Percentiles rank a stretch among this genome's conserved stretches.
These are phyloP conservation scores for Drosophila nr. medialis DNA, from an alignment of 2,888 invertebrate species.

Conservation along the genomic window DNA sequence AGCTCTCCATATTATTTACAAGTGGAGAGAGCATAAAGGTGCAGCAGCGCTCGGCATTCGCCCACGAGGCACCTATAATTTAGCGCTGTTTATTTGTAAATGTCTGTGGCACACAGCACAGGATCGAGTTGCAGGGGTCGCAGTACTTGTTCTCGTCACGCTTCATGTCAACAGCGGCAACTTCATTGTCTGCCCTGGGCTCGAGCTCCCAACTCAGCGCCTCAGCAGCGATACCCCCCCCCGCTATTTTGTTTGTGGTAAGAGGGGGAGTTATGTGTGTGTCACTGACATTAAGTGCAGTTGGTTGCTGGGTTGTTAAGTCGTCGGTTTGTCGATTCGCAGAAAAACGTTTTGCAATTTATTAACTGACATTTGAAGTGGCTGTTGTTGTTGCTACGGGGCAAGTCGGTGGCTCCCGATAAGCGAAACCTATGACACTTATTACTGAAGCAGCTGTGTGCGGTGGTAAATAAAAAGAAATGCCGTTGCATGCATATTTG, in stretches of 20 bases:
- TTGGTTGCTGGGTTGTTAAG: slow-evolving; percentile 48
- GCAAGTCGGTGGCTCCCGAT: slow-evolving; percentile 18
- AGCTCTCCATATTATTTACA: slow-evolving; percentile 67
- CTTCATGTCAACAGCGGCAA: slow-evolving; percentile 73
- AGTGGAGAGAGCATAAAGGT: slow-evolving; percentile 29
- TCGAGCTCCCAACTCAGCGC: slow-evolving; percentile 12
- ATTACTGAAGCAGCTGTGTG: slow-evolving; percentile 55
- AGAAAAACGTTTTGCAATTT: slow-evolving; percentile 75
- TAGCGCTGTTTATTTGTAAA: slow-evolving; percentile 79
- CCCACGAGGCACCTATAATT: slow-evolving; percentile 77
- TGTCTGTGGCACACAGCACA: slow-evolving; percentile 62
- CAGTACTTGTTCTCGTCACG: slow-evolving; percentile 60
- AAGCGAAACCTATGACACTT: slow-evolving; percentile 64
- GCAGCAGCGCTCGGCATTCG: slow-evolving; percentile 29
- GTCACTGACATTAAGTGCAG: slow-evolving; percentile 72
- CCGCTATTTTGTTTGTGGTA: not conserved
- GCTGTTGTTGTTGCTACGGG: slow-evolving; percentile 18
- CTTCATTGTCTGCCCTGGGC: slow-evolving; percentile 63
- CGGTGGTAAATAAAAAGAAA: slow-evolving; percentile 45
- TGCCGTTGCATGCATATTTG: slow-evolving; percentile 65
- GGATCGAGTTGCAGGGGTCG: slow-evolving; percentile 58
- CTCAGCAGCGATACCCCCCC: slow-evolving; percentile 1
- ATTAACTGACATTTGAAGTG: slow-evolving; percentile 74
- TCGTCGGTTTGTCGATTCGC: slow-evolving; percentile 63
- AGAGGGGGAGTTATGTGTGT: slow-evolving; percentile 22